Base-by-base conservation (phyloP, 2,888 invertebrate species). In the Syrphus vitripennis region DNA sequence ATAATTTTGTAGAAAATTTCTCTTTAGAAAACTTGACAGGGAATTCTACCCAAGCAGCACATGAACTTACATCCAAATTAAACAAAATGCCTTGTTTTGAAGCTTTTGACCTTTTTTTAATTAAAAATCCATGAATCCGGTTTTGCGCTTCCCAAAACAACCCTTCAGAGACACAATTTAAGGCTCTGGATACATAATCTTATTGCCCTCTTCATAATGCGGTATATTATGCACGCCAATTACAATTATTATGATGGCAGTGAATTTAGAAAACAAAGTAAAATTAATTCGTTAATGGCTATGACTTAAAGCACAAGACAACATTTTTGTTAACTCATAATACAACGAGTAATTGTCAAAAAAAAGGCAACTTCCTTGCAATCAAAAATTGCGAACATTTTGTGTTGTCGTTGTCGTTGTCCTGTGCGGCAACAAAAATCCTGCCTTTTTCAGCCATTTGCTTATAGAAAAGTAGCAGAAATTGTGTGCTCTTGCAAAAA, bases 401-500 rank as follows among this genome's bases (percentile, higher is more conserved):
- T 0, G 1, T 16, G 29, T 9, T 26, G 3, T 53, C 4, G n/a
- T 9, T 29, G 2, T 37, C 37, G 4, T 10, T 2, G 6, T 34
- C 5, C 1, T 29, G 4, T 45, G 4, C 9, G n/a, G 16, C 19
- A 31, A 10, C 21, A 1, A 34, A 21, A 21, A 37, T 5, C 12
- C 2, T 16, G 14, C 24, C 12, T 42, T 26, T 26, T 50, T 50
- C 50, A 50, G 50, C 0, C 19, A 34, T 57, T 34, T 16, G n/a
- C n/a, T n/a, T 2, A 26, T 53, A n/a, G 3, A 10, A 2, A 31
- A 57, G 12, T 55, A 34, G 34, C n/a, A n/a, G n/a, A n/a, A n/a
- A n/a, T n/a, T 21, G n/a, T 19, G 12, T 69, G 69, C 69, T 59
- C 59, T 77, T 77, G 69, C n/a, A 50, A 61, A 12, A 69, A 1